Base-by-base conservation (phyloP, 2,888 invertebrate genomes). In the Bugulina stolonifera region DNA sequence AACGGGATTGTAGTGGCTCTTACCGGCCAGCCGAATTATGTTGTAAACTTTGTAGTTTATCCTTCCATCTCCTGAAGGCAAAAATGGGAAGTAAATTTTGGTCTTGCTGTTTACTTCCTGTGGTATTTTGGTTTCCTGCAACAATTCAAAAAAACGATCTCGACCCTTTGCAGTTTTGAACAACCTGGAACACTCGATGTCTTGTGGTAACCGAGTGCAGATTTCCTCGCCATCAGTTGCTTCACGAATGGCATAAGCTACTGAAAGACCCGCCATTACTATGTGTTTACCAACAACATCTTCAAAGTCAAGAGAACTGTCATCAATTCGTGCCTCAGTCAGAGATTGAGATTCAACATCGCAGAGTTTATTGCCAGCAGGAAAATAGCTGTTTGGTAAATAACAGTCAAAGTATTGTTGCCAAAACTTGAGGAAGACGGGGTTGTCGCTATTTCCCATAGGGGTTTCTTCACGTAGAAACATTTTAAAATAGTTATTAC, bases 371-470 rank as follows among this genome's bases (percentile, higher is more conserved):
- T 14, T 27, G 18, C 34, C n/a, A 18, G 27, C 14, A n/a, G 57
- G 57, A 18, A 57, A 5, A 14, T 55, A 73, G 23, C 72, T 71
- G 10, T 71, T 64, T 0, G 71, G 35, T 18, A 73, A 55, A 35
- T 72, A 72, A 35, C 74, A 74, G 1, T 70, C 22, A 52, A 73
- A 72, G 27, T 72, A 52, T n/a, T 74, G 64, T 64, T 74, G 74
- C 74, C 74, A 74, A 72, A 64, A 74, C 29, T 74, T 72, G 1
- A 54, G 35, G 29, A 74, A 73, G 72, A 70, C 71, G 10, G 73
- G 74, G 55, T 74, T 73, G n/a, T 71, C 35, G 22, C 32, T 54
- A 55, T 74, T 72, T 10, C 54, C 71, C 23, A 32, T 54, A 10
- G 72, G 72, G 3, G 35, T 69, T 25, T 43, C 43, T 1, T 27